phyloP scores from a whole-genome alignment of 2,797 vertebrate genomes.

The Mus minutoides region DNA sequence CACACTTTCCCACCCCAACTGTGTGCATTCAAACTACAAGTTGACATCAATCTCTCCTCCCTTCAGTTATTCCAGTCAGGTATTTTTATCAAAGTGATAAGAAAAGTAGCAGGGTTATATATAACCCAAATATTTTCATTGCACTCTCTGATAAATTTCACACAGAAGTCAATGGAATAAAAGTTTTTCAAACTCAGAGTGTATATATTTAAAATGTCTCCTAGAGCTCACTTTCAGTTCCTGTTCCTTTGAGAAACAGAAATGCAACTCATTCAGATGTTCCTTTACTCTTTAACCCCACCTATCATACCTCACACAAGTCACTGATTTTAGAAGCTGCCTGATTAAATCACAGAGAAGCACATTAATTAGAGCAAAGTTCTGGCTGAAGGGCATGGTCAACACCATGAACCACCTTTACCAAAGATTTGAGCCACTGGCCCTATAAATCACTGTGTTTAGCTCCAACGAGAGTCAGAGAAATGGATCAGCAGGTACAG shows the following conservation, averaged over 20 bases:
- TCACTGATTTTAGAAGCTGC: background rate
- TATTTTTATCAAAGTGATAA: background rate
- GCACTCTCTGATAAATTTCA: background rate
- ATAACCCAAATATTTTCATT: background rate
- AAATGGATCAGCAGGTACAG: background rate
- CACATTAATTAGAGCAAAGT: background rate
- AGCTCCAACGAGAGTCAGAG: background rate
- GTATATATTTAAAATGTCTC: background rate
- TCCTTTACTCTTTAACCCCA: background rate
- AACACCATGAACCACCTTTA: background rate
- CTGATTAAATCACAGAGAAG: background rate
- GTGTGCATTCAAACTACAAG: background rate
- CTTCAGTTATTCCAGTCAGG: background rate
- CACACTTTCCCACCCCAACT: background rate
- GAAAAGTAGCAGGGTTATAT: background rate
- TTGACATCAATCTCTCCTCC: background rate
- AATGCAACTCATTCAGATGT: background rate
- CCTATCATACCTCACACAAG: background rate
- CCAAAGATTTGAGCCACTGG: background rate
- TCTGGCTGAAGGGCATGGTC: background rate
- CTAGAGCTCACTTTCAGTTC: background rate
- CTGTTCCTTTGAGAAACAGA: background rate
- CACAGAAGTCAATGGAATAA: background rate
- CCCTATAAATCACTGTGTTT: background rate
- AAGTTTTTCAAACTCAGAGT: background rate